These are phyloP conservation scores for Oryctes rhinoceros DNA, from an alignment of 1,140 invertebrate species.

Conservation along the genomic window DNA sequence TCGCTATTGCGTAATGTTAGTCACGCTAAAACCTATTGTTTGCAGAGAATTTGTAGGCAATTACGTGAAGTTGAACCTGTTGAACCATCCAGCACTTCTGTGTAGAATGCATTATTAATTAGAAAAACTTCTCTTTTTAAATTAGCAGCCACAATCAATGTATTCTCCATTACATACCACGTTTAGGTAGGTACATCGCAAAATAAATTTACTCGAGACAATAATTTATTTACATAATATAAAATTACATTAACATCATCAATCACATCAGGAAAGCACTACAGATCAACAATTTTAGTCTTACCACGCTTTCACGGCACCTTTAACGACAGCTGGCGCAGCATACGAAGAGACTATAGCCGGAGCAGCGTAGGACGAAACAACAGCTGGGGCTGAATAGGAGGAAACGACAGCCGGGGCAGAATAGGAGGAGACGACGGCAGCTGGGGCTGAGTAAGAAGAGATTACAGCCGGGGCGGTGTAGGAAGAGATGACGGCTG, in stretches of 20 bases:
- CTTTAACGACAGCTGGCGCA: background rate
- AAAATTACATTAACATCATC: conserved; percentile 26
- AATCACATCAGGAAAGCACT: conserved; percentile 26
- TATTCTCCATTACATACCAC: no score
- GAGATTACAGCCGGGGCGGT: conserved; percentile 39
- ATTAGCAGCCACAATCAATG: no score
- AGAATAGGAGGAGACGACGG: background rate
- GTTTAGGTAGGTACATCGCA: background rate
- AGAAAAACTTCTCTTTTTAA: no score
- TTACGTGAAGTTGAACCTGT: no score
- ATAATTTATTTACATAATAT: conserved; percentile 37
- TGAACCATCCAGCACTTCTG: no score
- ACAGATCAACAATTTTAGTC: conserved; percentile 29
- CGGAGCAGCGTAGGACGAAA: background rate
- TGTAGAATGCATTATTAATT: no score
- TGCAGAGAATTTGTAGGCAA: no score
- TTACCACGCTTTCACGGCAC: conserved; percentile 22
- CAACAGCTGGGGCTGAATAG: conserved; percentile 17
- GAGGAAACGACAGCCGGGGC: conserved; percentile 43
- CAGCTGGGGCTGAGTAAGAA: conserved; percentile 46
- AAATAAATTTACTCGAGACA: background rate
- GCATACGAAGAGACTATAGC: background rate
- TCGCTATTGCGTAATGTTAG: no score
- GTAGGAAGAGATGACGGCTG: conserved; percentile 46
- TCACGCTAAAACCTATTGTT: no score